phyloP scores from a whole-genome alignment of 2,797 vertebrate genomes.

The Scyliorhinus canicula region DNA sequence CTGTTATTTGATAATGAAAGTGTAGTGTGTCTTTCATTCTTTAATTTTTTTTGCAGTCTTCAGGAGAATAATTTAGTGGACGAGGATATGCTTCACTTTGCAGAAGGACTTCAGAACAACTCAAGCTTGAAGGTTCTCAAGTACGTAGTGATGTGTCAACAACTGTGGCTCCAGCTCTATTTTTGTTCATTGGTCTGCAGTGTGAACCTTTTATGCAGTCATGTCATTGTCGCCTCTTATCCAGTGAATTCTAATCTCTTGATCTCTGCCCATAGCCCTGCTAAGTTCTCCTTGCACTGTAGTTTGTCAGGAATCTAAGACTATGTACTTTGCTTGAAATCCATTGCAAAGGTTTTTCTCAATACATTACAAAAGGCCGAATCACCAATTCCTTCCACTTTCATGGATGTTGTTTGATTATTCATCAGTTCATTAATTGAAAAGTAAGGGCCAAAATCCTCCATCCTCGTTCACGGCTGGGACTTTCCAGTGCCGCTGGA shows the following conservation, averaged over 20 bases:
- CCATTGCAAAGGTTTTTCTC: background rate
- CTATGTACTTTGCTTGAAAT: background rate
- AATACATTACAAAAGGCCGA: background rate
- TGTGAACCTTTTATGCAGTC: background rate
- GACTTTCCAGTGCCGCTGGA: no score
- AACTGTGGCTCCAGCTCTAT: background rate
- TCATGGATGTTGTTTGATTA: background rate
- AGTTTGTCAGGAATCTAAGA: background rate
- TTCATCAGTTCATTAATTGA: background rate
- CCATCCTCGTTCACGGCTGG: no score
- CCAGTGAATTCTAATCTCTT: background rate
- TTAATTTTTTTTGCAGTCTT: constrained; percentile 46
- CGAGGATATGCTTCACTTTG: constrained; percentile 46
- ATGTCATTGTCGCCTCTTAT: background rate
- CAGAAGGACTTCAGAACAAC: constrained; percentile 50
- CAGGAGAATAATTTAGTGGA: constrained; percentile 50
- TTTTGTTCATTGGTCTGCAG: background rate
- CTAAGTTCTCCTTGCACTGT: background rate
- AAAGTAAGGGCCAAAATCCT: background rate
- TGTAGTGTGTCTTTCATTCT: background rate
- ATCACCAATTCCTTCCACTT: background rate
- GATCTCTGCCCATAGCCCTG: background rate
- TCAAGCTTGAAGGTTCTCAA: constrained; percentile 51
- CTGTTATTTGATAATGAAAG: background rate
- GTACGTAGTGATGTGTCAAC: constrained; percentile 39